Evolutionary conservation across 2,888 invertebrate genomes (phyloP).

Genomic region (Aleiodes alternator): DNA sequence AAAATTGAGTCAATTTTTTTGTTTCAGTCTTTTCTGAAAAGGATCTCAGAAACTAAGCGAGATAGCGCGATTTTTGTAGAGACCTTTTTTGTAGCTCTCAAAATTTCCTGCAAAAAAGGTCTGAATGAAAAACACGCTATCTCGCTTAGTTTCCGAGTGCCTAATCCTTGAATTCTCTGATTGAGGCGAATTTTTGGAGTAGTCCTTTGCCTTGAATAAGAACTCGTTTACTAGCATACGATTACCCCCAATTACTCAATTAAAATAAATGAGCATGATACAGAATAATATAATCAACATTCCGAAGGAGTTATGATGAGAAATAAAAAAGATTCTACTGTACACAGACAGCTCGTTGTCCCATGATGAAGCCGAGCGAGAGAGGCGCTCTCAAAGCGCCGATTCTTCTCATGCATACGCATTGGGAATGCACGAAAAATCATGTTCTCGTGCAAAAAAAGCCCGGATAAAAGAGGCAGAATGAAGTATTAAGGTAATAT

Average conservation of each 20-base stretch:
- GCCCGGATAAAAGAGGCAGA: conserved; percentile 50
- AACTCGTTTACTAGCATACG: too few relatives aligned
- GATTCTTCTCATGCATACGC: conserved; percentile 28
- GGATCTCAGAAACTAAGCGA: not conserved
- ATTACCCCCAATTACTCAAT: conserved; percentile 4
- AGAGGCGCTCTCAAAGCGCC: conserved; percentile 10
- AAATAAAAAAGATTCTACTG: conserved; percentile 13
- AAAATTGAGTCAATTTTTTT: too few relatives aligned
- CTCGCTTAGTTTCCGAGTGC: too few relatives aligned
- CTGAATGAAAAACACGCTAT: not conserved
- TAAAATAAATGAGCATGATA: not conserved
- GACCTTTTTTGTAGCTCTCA: not conserved
- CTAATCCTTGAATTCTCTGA: too few relatives aligned
- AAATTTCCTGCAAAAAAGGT: not conserved
- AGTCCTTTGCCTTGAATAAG: too few relatives aligned
- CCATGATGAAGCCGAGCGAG: not conserved
- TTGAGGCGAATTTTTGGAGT: too few relatives aligned
- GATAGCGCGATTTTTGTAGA: not conserved
- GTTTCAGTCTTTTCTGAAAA: not conserved
- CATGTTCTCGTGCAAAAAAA: conserved; percentile 7
- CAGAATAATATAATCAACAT: not conserved
- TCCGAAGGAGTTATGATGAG: not conserved
- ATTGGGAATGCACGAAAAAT: conserved; percentile 1
- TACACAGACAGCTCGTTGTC: conserved; percentile 21
- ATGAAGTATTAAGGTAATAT: too few relatives aligned